Evolutionary conservation across 92 coral and sea anemone genomes (phyloP).

Genomic region (Montipora capitata): DNA sequence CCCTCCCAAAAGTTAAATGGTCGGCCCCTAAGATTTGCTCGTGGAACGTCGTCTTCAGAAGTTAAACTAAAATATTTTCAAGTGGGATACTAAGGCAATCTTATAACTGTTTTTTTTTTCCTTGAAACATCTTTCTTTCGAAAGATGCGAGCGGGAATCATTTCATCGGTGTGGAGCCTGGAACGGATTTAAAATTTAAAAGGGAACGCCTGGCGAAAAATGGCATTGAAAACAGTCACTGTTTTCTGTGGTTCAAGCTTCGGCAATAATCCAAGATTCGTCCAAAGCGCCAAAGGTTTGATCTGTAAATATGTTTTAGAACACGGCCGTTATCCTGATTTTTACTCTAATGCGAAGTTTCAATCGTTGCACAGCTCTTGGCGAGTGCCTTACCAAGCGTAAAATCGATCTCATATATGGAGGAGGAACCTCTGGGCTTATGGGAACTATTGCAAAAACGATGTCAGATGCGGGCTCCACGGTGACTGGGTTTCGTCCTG

Average conservation of each 20-base stretch:
- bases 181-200: too few species aligned
- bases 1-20: too few species aligned
- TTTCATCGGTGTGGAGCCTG: background rate
- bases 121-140: too few species aligned
- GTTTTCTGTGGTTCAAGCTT: conserved; percentile 88
- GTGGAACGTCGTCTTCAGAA: too few species aligned
- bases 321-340: too few species aligned
- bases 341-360: background rate
- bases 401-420: conserved; percentile 91
- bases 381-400: conserved; percentile 78
- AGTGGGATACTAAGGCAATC: too few species aligned
- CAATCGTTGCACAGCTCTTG: conserved; percentile 72
- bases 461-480: conserved; percentile 85
- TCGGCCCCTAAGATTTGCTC: too few species aligned
- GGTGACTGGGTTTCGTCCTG: conserved; percentile 91
- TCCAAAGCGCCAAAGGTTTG: conserved; percentile 83
- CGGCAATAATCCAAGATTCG: conserved; percentile 80
- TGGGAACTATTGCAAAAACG: conserved; percentile 87
- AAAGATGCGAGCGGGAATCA: too few species aligned
- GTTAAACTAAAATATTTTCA: too few species aligned
- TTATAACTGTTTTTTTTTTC: too few species aligned
- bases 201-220: conserved; percentile 18
- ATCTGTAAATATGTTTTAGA: background rate
- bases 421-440: conserved; percentile 86
- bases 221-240: conserved; percentile 78